A percentile compares a stretch with the other conserved stretches of the same genome.
Evolutionary conservation across 2,113 vertebrate genomes (phyloP).

Genomic region (Podocnemis expansa): DNA sequence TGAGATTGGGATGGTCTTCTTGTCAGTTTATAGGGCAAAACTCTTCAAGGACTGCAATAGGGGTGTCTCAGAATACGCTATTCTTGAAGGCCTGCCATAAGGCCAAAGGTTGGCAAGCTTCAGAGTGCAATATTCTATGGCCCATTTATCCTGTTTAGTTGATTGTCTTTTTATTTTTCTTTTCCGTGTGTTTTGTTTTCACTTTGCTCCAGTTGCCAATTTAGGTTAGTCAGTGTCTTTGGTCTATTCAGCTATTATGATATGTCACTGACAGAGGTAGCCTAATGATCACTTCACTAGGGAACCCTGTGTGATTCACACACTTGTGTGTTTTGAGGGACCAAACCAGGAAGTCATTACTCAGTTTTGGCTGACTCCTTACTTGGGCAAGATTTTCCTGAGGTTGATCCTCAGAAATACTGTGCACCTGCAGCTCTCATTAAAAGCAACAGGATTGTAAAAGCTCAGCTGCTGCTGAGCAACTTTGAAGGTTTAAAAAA

Average conservation of each 20-base stretch:
- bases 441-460: neutral
- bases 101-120: slow-evolving; percentile 62
- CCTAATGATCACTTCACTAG: neutral
- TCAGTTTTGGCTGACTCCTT: neutral
- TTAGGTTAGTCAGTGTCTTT: neutral
- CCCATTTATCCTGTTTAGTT: slow-evolving; percentile 24
- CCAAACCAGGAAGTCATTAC: neutral
- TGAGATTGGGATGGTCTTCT: slow-evolving; percentile 22
- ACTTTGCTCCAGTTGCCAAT: neutral
- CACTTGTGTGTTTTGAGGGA: neutral
- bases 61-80: slow-evolving; percentile 52
- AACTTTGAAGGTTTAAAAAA: neutral
- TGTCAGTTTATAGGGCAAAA: neutral
- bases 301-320: neutral
- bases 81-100: slow-evolving; percentile 63
- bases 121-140: slow-evolving; percentile 25
- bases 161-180: slow-evolving; percentile 45
- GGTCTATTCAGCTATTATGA: neutral
- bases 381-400: neutral
- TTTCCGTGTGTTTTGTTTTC: slow-evolving; percentile 3
- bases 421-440: neutral
- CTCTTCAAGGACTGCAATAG: slow-evolving; percentile 1
- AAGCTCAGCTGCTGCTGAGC: neutral
- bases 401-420: neutral
- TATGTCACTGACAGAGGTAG: neutral